Base-by-base conservation (phyloP, 2,888 invertebrate genomes). In the Ptychoptera contaminata region DNA sequence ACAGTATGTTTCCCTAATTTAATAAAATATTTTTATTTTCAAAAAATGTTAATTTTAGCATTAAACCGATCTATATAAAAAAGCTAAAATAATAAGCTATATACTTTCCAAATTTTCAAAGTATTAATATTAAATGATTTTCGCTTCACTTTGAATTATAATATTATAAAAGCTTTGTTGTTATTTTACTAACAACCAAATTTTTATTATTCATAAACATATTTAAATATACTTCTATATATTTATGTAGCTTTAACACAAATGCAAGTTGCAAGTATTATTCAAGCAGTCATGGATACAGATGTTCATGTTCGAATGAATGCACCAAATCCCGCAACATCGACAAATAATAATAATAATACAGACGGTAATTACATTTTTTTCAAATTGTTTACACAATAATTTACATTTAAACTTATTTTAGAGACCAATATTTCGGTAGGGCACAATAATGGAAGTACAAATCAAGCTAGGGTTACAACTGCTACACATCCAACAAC, bases 401-500 rank as follows among this genome's bases (percentile, higher is more conserved):
- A 23, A 23, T 41, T 38, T 39, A 8, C 7, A 29, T 11, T 40
- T 31, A 14, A n/a, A 14, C 31, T 31, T n/a, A 10, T 14, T 12
- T 12, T 37, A 36, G 8, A 30, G 15, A 39, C 16, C 43, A 46
- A 30, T 45, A 42, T 42, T 34, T 37, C n/a, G 16, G 40, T 43
- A 42, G 45, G n/a, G 48, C 46, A 43, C 15, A 31, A 45, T 32
- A 44, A 44, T 42, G n/a, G 43, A 16, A 8, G 7, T 12, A 47
- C 43, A 1, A 52, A 52, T 58, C 51, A 58, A 47, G 52, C 55
- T 29, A 70, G 77, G 44, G 74, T 74, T 10, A 77, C 75, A 51
- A 74, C 77, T 4, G 75, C 75, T 39, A 80, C 81, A 4, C 73
- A 79, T 59, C 78, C 79, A 16, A 81, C 80, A 9, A 80, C 79